Evolutionary conservation across 2,888 invertebrate genomes (phyloP).

Genomic region (Octodonta nipae): DNA sequence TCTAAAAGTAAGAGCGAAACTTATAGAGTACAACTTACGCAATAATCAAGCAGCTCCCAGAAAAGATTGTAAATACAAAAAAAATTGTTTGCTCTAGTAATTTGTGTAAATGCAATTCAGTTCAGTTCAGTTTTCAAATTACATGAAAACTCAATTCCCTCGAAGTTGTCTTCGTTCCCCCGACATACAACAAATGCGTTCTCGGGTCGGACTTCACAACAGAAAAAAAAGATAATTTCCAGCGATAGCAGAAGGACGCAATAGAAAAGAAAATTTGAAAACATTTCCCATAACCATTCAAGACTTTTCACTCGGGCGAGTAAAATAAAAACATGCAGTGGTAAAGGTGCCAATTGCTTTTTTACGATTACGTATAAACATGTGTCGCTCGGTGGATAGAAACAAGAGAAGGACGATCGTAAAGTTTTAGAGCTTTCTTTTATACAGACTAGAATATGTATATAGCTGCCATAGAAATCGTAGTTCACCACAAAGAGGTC

Average conservation of each 20-base stretch:
- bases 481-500: too few relatives aligned
- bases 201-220: neutral
- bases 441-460: too few relatives aligned
- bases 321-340: slow-evolving; percentile 9
- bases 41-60: too few relatives aligned
- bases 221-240: slow-evolving; percentile 1
- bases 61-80: too few relatives aligned
- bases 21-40: too few relatives aligned
- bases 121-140: too few relatives aligned
- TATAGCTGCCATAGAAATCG: too few relatives aligned
- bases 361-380: slow-evolving; percentile 25
- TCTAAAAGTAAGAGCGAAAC: too few relatives aligned
- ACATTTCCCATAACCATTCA: slow-evolving; percentile 5
- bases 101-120: too few relatives aligned
- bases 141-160: neutral
- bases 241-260: neutral
- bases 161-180: too few relatives aligned
- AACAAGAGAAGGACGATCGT: slow-evolving; percentile 8
- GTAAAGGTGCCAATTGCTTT: slow-evolving; percentile 14
- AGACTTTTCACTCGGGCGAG: slow-evolving; percentile 10
- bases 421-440: slow-evolving; percentile 9
- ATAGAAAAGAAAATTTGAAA: slow-evolving; percentile 4
- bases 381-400: slow-evolving; percentile 10
- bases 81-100: too few relatives aligned
- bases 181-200: neutral